Evolutionary conservation across 1,140 invertebrate species (phyloP).

Genomic region (Trypoxylus dichotomus): DNA sequence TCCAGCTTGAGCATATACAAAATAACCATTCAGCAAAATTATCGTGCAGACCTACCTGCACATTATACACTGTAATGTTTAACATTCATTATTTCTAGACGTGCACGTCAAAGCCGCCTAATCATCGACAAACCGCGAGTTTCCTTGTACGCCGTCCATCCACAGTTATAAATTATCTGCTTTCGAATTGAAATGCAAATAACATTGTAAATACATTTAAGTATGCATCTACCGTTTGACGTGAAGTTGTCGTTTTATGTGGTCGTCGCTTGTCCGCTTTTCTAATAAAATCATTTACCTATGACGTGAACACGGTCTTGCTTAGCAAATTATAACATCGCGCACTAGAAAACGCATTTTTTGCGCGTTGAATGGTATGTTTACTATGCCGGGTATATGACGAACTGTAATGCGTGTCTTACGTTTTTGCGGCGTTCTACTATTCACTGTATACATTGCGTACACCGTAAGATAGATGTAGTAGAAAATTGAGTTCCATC

Average conservation of each 20-base stretch:
- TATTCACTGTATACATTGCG: not conserved
- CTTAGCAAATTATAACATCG: not conserved
- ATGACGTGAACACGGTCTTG: not conserved
- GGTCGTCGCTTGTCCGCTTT: not conserved
- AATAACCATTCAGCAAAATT: no score
- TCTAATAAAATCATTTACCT: not conserved
- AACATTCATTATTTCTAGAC: no score
- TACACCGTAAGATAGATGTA: not conserved
- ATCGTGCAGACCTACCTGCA: no score
- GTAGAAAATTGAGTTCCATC: not conserved
- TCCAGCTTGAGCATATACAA: no score
- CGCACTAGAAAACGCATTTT: not conserved
- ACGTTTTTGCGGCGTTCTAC: not conserved
- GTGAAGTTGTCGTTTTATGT: not conserved
- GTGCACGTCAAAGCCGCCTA: no score
- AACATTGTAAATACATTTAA: not conserved
- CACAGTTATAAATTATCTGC: not conserved
- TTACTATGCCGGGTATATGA: not conserved
- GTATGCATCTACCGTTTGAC: not conserved
- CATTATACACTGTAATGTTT: no score
- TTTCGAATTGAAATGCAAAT: not conserved
- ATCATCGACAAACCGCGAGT: no score
- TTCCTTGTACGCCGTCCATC: not conserved
- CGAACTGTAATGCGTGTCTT: not conserved
- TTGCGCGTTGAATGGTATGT: not conserved